Conservation (phyloP, 2,113 vertebrate genomes). For the Xenopus tropicalis region UCB_Xtro_10.0 CM004448.2:31367001-31367500, state of each 20-base stretch:
- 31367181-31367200: constrained; percentile 11
- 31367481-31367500: no score
- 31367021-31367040: no score
- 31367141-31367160: not conserved
- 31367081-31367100: no score
- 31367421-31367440: constrained; percentile 55
- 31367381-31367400: constrained; percentile 78
- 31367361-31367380: constrained; percentile 76
- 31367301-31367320: constrained; percentile 74
- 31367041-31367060: no score
- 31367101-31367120: no score
- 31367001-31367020: no score
- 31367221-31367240: constrained; percentile 69
- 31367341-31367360: constrained; percentile 78
- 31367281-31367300: constrained; percentile 70
- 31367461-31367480: not conserved
- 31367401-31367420: constrained; percentile 71
- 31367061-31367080: no score
- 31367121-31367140: not conserved
- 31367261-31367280: constrained; percentile 72
- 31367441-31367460: constrained; percentile 56
- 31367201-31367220: constrained; percentile 54
- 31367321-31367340: constrained; percentile 72
- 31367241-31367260: constrained; percentile 68
- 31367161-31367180: constrained; percentile 3